Evolutionary conservation across 1,140 invertebrate genomes (phyloP).

Genomic region (Zaprionus camerounensis): DNA sequence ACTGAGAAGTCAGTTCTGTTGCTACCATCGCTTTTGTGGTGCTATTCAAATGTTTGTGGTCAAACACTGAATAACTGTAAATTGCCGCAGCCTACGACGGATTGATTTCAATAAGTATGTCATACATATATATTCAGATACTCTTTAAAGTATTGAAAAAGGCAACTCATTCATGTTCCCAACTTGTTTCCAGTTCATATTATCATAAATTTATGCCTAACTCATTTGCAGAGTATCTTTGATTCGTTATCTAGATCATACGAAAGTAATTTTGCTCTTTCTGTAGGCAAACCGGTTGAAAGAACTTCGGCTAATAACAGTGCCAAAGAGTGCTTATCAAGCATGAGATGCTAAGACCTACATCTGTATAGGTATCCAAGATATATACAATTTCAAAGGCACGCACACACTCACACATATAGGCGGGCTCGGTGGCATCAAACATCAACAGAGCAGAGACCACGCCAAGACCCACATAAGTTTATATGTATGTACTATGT

Average conservation of each 20-base stretch:
- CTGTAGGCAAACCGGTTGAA: conserved; percentile 64
- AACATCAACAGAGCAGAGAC: conserved; percentile 28
- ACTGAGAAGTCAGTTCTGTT: conserved; percentile 26
- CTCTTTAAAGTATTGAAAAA: not conserved
- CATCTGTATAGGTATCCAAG: conserved; percentile 7
- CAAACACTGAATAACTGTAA: conserved; percentile 67
- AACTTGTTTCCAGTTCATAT: not conserved
- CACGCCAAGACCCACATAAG: conserved; percentile 34
- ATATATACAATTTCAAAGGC: conserved; percentile 21
- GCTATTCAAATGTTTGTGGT: conserved; percentile 67
- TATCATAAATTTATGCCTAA: not conserved
- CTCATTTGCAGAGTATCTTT: not conserved
- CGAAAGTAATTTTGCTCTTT: conserved; percentile 1
- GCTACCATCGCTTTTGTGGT: conserved; percentile 23
- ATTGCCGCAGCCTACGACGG: conserved; percentile 14
- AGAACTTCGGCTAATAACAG: conserved; percentile 49
- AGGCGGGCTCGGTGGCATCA: conserved; percentile 33
- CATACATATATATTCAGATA: not conserved
- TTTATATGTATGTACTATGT: not conserved
- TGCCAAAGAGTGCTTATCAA: conserved; percentile 70
- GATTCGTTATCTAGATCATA: not conserved
- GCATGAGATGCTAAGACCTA: conserved; percentile 63
- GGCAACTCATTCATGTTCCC: not conserved
- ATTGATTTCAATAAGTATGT: conserved; percentile 25
- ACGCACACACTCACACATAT: not conserved